Base-by-base conservation (phyloP, 1,140 invertebrate species). In the Cotesia vestalis region DNA sequence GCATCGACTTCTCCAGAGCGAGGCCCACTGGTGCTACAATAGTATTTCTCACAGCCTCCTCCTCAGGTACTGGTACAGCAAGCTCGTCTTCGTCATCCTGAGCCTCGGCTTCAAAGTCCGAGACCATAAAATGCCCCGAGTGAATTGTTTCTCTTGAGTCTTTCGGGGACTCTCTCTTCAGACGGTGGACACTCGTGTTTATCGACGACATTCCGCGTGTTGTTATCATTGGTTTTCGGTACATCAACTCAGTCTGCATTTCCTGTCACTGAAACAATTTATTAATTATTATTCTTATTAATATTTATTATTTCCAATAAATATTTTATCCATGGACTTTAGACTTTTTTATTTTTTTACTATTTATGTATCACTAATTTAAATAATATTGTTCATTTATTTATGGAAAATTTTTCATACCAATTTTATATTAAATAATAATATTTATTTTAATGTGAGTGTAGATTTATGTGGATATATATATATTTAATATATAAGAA, bases 101-200 rank as follows among this genome's bases (percentile, higher is more conserved):
- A 34, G 91, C 94, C 83, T 96, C 94, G 38, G 95, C 94, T 85
- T 98, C 96, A 87, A 98, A 97, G 84, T 96, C 92, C 60, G 96
- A 98, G 53, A 98, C 93, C 97, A 99, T 99, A 86, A 98, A 99
- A 85, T 99, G 97, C 20, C 97, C 97, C 78, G 96, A 98, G 85
- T 99, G 97, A 78, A 98, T 98, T 1, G 93, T 91, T 84, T 97
- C 95, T 20, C 85, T 76, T 6, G 80, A 79, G 61, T 85, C 83
- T 3, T 77, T 78, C 27, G 27, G 27, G 9, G 63, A 6, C 34
- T 75, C 67, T 68, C 78, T 14, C 62, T 78, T 75, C 1, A 70
- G 9, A 11, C 60, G 71, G 66, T 80, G 77, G 67, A 76, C 77
- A 64, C 61, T 46, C 9, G 52, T 68, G 52, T 60, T 63, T 57